A percentile compares a stretch with the other conserved stretches of the same genome.
phyloP scores from a whole-genome alignment of 2,113 vertebrate genomes.

The Calyptomena viridis region DNA sequence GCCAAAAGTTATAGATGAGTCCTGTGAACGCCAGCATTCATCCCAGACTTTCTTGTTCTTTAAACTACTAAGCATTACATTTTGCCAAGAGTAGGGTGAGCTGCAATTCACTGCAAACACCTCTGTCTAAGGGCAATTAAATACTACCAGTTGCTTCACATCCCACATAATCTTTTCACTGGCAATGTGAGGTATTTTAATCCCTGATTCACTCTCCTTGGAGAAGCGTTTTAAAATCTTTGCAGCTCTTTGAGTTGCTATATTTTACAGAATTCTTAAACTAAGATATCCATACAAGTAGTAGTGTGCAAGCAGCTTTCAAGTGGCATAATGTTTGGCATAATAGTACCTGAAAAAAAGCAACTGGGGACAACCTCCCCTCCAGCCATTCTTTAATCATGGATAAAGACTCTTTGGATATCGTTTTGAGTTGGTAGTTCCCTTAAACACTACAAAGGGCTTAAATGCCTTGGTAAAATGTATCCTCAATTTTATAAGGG shows the following conservation, averaged over 20 bases:
- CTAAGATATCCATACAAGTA: not conserved
- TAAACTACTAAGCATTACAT: not conserved
- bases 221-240: not conserved
- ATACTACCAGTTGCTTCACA: not conserved
- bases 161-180: not conserved
- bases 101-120: not conserved
- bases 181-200: conserved; percentile 14
- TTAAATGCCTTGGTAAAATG: not conserved
- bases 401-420: not conserved
- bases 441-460: not conserved
- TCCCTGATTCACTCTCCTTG: not conserved
- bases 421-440: not conserved
- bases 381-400: not conserved
- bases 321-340: not conserved
- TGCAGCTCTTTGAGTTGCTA: not conserved
- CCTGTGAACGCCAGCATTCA: not conserved
- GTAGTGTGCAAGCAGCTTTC: not conserved
- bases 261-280: not conserved
- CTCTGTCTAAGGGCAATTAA: conserved; percentile 11
- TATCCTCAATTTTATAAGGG: not conserved
- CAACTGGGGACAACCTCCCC: not conserved
- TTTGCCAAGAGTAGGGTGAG: not conserved
- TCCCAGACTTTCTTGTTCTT: not conserved
- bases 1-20: conserved; percentile 27
- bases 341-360: not conserved